phyloP scores from a whole-genome alignment of 2,113 vertebrate genomes.

The Formicarius rufipectus region DNA sequence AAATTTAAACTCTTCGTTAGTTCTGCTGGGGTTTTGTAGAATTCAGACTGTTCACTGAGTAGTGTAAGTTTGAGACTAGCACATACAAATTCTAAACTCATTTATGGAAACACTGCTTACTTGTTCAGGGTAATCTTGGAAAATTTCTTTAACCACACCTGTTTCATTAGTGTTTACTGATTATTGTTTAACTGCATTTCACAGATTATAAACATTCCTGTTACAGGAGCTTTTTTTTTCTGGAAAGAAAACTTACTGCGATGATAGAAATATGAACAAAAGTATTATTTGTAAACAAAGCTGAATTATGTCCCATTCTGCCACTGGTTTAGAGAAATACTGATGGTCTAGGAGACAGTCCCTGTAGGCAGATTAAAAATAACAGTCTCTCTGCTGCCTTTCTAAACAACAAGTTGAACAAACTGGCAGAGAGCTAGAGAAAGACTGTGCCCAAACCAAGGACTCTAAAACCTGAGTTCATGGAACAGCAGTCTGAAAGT shows the following conservation, averaged over 20 bases:
- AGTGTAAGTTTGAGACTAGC: background rate
- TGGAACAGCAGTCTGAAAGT: background rate
- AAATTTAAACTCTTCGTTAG: background rate
- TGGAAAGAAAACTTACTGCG: background rate
- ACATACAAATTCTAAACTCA: background rate
- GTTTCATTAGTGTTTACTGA: background rate
- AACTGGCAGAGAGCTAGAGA: background rate
- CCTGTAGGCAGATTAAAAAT: background rate
- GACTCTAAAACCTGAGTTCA: background rate
- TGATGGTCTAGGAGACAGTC: background rate
- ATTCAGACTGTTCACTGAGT: background rate
- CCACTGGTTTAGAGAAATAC: background rate
- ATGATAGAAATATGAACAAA: background rate
- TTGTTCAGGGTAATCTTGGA: background rate
- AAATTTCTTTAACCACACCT: background rate
- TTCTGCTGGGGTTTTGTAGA: background rate
- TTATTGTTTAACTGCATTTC: background rate
- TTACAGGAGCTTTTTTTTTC: background rate
- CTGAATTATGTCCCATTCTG: background rate
- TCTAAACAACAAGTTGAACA: background rate
- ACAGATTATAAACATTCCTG: background rate
- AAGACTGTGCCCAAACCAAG: background rate
- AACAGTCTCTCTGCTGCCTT: background rate
- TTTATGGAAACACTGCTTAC: background rate
- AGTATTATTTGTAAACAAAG: background rate